These are phyloP conservation scores for Melanotus villosus DNA, from an alignment of 2,888 invertebrate species.

Conservation along the genomic window DNA sequence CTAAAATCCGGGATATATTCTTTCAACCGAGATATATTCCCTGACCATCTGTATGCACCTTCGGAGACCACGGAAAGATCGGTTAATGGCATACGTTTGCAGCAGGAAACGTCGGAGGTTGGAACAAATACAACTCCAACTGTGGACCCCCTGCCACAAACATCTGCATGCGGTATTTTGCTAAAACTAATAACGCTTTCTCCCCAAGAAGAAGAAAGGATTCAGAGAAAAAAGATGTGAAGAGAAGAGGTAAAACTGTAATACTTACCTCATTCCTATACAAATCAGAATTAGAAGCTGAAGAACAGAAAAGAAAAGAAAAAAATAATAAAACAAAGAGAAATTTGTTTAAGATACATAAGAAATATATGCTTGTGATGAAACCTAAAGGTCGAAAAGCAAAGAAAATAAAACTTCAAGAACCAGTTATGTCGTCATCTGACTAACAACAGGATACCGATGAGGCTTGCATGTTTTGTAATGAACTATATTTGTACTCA, in stretches of 20 bases:
- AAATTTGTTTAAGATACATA: background rate
- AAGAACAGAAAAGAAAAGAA: background rate
- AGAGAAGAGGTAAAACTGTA: slow-evolving; percentile 7
- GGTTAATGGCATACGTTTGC: background rate
- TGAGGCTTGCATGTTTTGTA: background rate
- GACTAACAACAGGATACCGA: background rate
- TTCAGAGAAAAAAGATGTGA: background rate
- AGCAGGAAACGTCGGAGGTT: background rate
- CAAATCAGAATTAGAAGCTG: background rate
- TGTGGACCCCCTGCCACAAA: background rate
- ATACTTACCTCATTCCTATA: background rate
- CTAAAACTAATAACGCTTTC: background rate
- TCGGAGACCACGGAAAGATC: background rate
- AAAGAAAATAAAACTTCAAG: background rate
- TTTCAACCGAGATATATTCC: too few species aligned
- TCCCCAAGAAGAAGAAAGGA: background rate
- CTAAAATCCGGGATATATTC: background rate
- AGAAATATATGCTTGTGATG: background rate
- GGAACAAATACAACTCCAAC: background rate
- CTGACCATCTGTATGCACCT: background rate
- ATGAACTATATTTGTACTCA: too few species aligned
- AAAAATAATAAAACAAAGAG: background rate
- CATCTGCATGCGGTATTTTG: background rate
- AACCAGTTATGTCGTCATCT: background rate
- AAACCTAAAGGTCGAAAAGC: background rate